A percentile compares a stretch with the other conserved stretches of the same genome.
Evolutionary conservation across 2,888 invertebrate species (phyloP).

Genomic region (Acheta domesticus): DNA sequence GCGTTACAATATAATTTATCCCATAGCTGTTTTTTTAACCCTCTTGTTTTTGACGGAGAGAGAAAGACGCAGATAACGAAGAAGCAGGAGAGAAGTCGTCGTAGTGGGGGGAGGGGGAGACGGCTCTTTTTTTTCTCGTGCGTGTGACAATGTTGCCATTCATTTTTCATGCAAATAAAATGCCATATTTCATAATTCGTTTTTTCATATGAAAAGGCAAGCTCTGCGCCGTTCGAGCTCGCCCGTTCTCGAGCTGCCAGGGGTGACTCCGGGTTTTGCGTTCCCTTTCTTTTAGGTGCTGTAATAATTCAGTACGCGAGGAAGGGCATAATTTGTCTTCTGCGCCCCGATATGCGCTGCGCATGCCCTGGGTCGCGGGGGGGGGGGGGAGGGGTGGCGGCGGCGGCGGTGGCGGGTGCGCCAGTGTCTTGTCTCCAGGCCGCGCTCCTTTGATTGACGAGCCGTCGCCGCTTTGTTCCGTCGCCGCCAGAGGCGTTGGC

Average conservation of each 20-base stretch:
- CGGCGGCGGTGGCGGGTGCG: not conserved
- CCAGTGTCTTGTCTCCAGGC: not conserved
- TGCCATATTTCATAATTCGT: constrained; percentile 18
- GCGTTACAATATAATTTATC: constrained; percentile 6
- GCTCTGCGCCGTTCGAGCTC: not conserved
- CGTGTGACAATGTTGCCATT: constrained; percentile 18
- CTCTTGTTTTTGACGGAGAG: not conserved
- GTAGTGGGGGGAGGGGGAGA: too few species aligned
- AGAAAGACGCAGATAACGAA: not conserved
- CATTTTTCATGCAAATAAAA: constrained; percentile 18
- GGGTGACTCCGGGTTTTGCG: not conserved
- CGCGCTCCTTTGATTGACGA: not conserved
- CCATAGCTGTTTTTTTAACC: not conserved
- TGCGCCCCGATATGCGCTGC: not conserved
- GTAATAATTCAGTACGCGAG: not conserved
- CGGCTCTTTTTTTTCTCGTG: not conserved
- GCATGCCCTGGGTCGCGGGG: too few species aligned
- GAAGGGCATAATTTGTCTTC: not conserved
- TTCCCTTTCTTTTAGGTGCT: not conserved
- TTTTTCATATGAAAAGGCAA: constrained; percentile 7
- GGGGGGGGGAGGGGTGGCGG: too few species aligned
- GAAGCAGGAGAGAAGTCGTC: not conserved
- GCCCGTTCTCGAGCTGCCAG: not conserved
- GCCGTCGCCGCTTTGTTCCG: constrained; percentile 1
- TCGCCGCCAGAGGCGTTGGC: not conserved